Evolutionary conservation across 2,113 vertebrate genomes (phyloP), one percentile per base, ranked within the genome.

Genomic region (Australoheros scitulus): DNA sequence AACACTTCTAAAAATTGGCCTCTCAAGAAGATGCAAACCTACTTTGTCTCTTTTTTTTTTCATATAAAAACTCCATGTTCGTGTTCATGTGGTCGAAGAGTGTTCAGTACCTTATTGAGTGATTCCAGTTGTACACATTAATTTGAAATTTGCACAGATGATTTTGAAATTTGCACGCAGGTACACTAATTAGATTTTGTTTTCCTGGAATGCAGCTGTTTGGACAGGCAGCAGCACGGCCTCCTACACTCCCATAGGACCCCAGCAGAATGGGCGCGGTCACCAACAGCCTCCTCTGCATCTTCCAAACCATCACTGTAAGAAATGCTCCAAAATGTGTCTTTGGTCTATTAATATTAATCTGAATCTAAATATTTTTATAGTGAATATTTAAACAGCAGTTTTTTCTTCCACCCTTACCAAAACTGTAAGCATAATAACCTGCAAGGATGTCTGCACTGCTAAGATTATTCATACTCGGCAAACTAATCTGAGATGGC

Each of bases 211-310:
- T 60, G 29, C 86, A 95, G 94, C 95, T 22, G 93, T 94, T 11
- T 97, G 96, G 96, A 96, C 94, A 15, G 94, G 95, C 86, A 95
- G 92, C 89, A 95, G 90, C 79, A 93, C 95, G 1, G 94, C 96
- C 38, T 88, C 93, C 86, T 97, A 96, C 82, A 87, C 95, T 20
- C 95, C 95, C 0, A 70, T 94, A 36, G 93, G 91, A 91, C 91
- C 92, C 52, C 95, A 95, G 76, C 94, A 95, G 86, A 96, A 95
- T 3, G 94, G 95, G 0, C 92, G 94, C 9, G 82, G 87, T 65
- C 94, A 95, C 76, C 95, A 90, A 83, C 95, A 90, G 61, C 94
- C 95, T 17, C 86, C 95, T 3, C 94, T 96, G 24, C 96, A 95
- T 60, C 96, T 95, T 83, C 87, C 91, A 47, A 93, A 88, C 77